Conservation (phyloP, 2,888 invertebrate species). For the Aphidius colemani region DNA sequence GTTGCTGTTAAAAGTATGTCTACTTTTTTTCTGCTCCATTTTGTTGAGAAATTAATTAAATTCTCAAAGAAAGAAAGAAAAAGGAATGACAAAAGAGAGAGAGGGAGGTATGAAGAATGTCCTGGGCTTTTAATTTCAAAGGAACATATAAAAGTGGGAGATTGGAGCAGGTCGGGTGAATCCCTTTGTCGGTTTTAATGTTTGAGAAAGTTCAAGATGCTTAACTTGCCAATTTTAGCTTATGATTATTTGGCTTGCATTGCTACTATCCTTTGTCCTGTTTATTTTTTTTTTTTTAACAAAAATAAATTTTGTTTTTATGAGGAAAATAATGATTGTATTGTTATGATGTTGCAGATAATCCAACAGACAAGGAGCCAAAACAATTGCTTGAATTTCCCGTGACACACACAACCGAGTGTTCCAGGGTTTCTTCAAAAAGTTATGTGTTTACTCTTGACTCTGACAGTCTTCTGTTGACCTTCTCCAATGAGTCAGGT, state of each 20-base stretch:
- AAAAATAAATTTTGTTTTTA: conserved; percentile 6
- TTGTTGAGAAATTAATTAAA: neutral
- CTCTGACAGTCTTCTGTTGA: conserved; percentile 73
- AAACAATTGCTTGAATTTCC: conserved; percentile 69
- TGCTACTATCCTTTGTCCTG: too few relatives aligned
- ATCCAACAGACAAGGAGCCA: conserved; percentile 46
- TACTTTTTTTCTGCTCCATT: neutral
- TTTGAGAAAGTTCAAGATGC: too few relatives aligned
- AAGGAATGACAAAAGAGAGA: too few relatives aligned
- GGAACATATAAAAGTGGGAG: too few relatives aligned
- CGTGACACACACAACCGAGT: conserved; percentile 72
- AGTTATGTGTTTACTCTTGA: conserved; percentile 76
- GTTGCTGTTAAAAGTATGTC: neutral
- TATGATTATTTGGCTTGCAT: too few relatives aligned
- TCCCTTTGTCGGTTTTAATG: too few relatives aligned
- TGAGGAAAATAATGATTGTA: conserved; percentile 16
- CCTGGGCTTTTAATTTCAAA: too few relatives aligned
- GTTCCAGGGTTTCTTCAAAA: conserved; percentile 71
- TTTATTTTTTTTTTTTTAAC: neutral
- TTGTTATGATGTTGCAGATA: too few relatives aligned
- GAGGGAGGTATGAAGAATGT: too few relatives aligned
- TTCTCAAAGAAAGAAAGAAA: neutral
- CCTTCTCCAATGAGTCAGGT: conserved; percentile 69
- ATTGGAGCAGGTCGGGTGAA: too few relatives aligned
- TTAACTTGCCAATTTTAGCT: too few relatives aligned